A percentile compares a stretch with the other conserved stretches of the same genome.
These are phyloP conservation scores for Halichoerus grypus DNA, from an alignment of 2,113 vertebrate species.

Conservation along the genomic window DNA sequence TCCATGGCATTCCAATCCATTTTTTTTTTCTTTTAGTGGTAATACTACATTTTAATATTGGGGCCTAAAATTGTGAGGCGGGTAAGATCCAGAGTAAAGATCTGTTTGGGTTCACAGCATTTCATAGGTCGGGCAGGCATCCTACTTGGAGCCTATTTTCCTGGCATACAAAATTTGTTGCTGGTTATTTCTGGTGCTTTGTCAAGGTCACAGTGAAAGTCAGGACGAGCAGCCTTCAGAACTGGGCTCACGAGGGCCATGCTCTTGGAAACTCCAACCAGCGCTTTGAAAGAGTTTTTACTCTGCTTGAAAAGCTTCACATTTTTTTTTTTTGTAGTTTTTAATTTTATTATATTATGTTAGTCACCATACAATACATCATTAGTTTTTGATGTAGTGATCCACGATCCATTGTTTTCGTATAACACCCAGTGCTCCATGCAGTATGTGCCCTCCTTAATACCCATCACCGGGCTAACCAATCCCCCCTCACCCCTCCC, in stretches of 20 bases:
- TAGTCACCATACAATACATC: no score
- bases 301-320: not conserved
- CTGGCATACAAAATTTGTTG: not conserved
- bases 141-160: not conserved
- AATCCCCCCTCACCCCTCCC: no score
- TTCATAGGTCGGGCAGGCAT: not conserved
- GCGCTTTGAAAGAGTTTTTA: not conserved
- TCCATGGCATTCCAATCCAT: not conserved
- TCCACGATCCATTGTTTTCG: no score
- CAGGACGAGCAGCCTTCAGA: not conserved
- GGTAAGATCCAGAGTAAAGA: not conserved
- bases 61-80: not conserved
- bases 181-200: not conserved
- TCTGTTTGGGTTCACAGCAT: not conserved
- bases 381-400: no score
- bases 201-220: conserved; percentile 44
- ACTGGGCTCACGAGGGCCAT: not conserved
- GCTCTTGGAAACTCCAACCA: not conserved
- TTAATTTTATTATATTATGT: no score
- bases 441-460: no score
- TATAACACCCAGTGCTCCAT: no score
- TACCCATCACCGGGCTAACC: no score
- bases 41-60: not conserved
- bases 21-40: not conserved
- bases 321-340: not conserved